Evolutionary conservation across 2,888 invertebrate species (phyloP), one percentile per base, ranked within the genome.

Genomic region (Tenthredo distinguenda): DNA sequence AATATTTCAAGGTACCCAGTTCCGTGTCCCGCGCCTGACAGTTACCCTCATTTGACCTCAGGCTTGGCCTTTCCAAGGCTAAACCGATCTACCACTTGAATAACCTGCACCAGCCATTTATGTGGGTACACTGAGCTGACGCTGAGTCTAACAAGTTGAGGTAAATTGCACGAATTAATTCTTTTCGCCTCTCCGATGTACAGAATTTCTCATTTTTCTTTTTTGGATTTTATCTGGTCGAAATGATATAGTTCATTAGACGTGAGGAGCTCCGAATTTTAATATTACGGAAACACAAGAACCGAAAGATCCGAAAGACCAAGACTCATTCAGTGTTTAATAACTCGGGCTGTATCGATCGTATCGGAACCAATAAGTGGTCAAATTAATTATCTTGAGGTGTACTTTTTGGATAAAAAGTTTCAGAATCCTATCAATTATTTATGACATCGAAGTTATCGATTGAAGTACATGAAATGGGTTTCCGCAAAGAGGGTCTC

Each of bases 1-100:
- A 81, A 81, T 81, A 81, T 81, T 81, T 62, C 62, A 37, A 58
- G 40, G 9, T 40, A 37, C 81, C 21, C 58, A 6, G 34, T 31
- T 77, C 55, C 55, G 77, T 7, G 31, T n/a, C 34, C 50, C 71
- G 1, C 55, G 34, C 58, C 79, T 79, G 55, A 77, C 79, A 72
- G 18, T 40, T 34, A 21, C 71, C 71, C 77, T 77, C 77, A 18
- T 9, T 55, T 77, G 77, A 77, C 55, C 77, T 74, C 74, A 3
- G 43, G 21, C 4, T 74, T 47, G 43, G 47, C 74, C 74, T 77
- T 34, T 31, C 34, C 68, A 68, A 34, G 77, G 31, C 34, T 55
- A n/a, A 77, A 77, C 7, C 50, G 77, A 77, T 34, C 12, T 26
- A 43, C 43, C 40, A 9, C 31, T 26, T 7, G 34, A 34, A 34